Percentiles rank a stretch among this genome's conserved stretches.
These are phyloP conservation scores for Drosophila malerkotliana DNA, from an alignment of 1,140 invertebrate species.

Conservation along the genomic window DNA sequence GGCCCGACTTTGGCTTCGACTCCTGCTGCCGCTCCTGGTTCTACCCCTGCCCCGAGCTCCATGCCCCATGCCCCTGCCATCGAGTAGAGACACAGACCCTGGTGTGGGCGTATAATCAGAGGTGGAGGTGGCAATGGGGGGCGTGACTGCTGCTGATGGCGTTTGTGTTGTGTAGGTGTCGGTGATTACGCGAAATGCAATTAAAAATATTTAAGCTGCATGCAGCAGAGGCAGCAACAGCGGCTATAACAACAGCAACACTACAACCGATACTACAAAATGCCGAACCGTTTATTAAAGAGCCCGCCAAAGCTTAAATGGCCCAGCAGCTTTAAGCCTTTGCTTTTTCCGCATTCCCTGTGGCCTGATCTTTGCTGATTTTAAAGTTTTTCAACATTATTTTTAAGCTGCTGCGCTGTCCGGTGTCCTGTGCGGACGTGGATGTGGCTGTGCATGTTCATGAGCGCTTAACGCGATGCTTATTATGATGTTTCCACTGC, in stretches of 20 bases:
- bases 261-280: constrained; percentile 40
- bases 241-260: constrained; percentile 23
- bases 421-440: neutral
- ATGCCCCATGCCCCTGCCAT: neutral
- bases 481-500: constrained; percentile 52
- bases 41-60: neutral
- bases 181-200: constrained; percentile 81
- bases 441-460: constrained; percentile 9
- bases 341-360: constrained; percentile 21
- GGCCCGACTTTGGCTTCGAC: constrained; percentile 33
- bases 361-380: constrained; percentile 45
- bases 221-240: constrained; percentile 21
- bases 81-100: neutral
- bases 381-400: constrained; percentile 36
- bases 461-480: constrained; percentile 36
- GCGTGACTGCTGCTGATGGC: constrained; percentile 43
- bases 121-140: constrained; percentile 12
- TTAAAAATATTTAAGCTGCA: constrained; percentile 81
- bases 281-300: constrained; percentile 63
- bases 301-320: constrained; percentile 45
- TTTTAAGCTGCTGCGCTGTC: constrained; percentile 4
- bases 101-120: neutral
- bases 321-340: constrained; percentile 8
- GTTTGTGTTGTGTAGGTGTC: constrained; percentile 60
- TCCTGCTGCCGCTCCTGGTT: neutral